Conservation (phyloP, 2,113 vertebrate species). For the Telmatochromis brachygnathus region DNA sequence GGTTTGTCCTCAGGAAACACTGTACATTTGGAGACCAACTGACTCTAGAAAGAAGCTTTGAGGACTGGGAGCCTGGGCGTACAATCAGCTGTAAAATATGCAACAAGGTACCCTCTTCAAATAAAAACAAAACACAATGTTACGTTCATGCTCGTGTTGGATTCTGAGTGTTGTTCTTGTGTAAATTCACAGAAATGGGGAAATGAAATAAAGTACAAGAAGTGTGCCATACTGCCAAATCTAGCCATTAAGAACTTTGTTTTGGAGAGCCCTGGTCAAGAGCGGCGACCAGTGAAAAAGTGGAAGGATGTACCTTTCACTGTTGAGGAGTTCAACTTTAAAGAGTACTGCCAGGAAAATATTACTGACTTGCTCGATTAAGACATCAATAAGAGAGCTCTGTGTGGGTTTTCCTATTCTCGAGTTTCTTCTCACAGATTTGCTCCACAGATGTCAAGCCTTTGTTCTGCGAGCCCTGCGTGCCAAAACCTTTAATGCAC, state of each 20-base stretch:
- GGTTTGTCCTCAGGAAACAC: constrained; percentile 60
- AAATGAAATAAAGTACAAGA: constrained; percentile 81
- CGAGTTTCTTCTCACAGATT: background rate
- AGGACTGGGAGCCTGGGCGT: constrained; percentile 81
- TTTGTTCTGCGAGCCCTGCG: background rate
- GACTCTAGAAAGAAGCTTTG: constrained; percentile 63
- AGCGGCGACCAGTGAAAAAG: constrained; percentile 58
- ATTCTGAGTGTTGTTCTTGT: background rate
- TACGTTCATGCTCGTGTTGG: background rate
- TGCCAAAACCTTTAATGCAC: background rate
- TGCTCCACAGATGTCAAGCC: accelerated
- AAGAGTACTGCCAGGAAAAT: constrained; percentile 53
- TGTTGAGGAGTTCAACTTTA: constrained; percentile 73
- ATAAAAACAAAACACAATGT: background rate
- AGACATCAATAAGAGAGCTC: background rate
- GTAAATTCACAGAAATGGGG: constrained; percentile 80
- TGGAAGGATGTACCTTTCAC: constrained; percentile 81
- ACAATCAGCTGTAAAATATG: constrained; percentile 74
- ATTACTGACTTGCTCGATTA: background rate
- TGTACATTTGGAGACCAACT: constrained; percentile 65
- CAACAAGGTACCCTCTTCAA: constrained; percentile 61
- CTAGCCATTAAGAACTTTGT: constrained; percentile 77
- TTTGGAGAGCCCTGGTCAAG: constrained; percentile 65
- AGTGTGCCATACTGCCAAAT: constrained; percentile 76
- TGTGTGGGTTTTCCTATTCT: background rate